Conservation (phyloP, 1,140 invertebrate species). For the Zaprionus ghesquierei region DNA sequence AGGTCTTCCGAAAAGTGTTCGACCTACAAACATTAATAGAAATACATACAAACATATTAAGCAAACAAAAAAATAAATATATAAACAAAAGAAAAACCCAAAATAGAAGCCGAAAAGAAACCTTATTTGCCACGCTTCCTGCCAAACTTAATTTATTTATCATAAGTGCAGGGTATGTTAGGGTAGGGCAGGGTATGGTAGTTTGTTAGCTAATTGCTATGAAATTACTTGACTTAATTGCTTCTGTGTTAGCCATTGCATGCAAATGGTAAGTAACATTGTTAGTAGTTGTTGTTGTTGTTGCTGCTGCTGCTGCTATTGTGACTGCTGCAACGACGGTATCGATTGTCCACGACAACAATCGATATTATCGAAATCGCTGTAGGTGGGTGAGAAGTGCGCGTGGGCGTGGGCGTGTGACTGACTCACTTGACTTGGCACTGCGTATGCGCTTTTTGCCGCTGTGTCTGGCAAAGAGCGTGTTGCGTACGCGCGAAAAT, state of each 20-base stretch:
- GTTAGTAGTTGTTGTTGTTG: constrained; percentile 23
- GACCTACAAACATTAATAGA: not conserved
- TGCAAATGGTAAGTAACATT: constrained; percentile 62
- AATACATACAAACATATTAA: not conserved
- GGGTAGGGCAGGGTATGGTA: not conserved
- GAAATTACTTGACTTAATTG: constrained; percentile 65
- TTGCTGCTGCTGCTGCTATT: constrained; percentile 2
- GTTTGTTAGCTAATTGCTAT: constrained; percentile 29
- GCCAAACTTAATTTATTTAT: too few species aligned
- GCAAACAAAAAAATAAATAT: not conserved
- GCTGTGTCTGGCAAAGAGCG: constrained; percentile 63
- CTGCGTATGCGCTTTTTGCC: constrained; percentile 42
- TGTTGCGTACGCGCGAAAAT: constrained; percentile 79
- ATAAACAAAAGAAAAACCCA: not conserved
- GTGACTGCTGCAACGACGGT: constrained; percentile 5
- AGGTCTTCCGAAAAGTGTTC: not conserved
- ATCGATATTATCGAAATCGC: constrained; percentile 44
- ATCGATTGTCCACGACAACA: constrained; percentile 70
- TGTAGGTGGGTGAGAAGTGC: too few species aligned
- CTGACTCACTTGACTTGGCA: constrained; percentile 73
- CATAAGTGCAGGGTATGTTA: not conserved
- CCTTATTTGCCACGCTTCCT: too few species aligned
- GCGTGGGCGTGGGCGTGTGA: constrained; percentile 31
- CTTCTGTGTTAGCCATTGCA: constrained; percentile 30
- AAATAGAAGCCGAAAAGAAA: not conserved